Evolutionary conservation across 1,140 invertebrate genomes (phyloP).

Genomic region (honey bee (Apis mellifera)): Amel_HAv3.1 CM009944.2:7982001-7982500

Average conservation of each 20-base stretch:
- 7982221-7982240: conserved; percentile 18
- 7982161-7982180: too few relatives aligned
- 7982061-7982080: too few relatives aligned
- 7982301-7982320: neutral
- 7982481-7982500: conserved; percentile 17
- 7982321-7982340: conserved; percentile 16
- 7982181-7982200: too few relatives aligned
- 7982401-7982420: conserved; percentile 9
- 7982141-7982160: too few relatives aligned
- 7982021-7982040: neutral
- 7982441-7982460: neutral
- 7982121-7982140: too few relatives aligned
- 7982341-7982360: neutral
- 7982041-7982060: neutral
- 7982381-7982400: conserved; percentile 18
- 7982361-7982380: neutral
- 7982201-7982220: conserved; percentile 2
- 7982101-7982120: too few relatives aligned
- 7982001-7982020: neutral
- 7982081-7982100: too few relatives aligned
- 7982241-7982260: neutral
- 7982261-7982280: neutral
- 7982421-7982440: neutral
- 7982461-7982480: neutral
- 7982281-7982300: too few relatives aligned